Evolutionary conservation across 2,797 vertebrate genomes (phyloP).

Genomic region (Trichosurus vulpecula): DNA sequence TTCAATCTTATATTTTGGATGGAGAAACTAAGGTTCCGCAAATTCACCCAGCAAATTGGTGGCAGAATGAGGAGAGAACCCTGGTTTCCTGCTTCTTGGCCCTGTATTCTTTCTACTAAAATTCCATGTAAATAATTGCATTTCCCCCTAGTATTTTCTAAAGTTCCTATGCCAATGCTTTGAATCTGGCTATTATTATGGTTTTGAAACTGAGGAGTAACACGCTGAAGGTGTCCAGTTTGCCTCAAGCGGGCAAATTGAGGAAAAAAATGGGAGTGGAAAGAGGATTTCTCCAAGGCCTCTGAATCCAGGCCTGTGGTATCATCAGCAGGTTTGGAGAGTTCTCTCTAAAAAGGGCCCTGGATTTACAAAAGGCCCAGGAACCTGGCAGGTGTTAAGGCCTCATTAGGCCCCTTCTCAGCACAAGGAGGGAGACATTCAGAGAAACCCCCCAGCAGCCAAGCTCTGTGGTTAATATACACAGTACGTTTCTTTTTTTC

Average conservation of each 20-base stretch:
- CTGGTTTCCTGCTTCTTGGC: neutral
- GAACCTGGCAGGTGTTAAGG: neutral
- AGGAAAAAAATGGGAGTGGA: neutral
- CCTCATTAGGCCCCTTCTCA: neutral
- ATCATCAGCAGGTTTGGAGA: neutral
- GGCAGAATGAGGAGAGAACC: neutral
- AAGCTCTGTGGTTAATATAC: neutral
- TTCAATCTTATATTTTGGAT: neutral
- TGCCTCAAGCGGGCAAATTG: neutral
- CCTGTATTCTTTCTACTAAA: neutral
- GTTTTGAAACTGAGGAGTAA: neutral
- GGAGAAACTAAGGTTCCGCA: neutral
- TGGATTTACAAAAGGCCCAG: neutral
- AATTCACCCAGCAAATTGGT: neutral
- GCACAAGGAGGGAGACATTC: neutral
- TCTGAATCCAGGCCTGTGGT: neutral
- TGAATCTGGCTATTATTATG: neutral
- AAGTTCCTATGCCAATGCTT: neutral
- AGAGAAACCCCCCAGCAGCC: neutral
- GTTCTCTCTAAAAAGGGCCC: neutral
- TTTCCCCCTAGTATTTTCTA: neutral
- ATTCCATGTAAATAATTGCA: neutral
- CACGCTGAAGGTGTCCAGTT: neutral
- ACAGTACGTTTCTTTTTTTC: conserved; percentile 30
- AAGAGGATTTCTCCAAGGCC: neutral